These are phyloP conservation scores for Collichthys lucidus DNA, from an alignment of 2,113 vertebrate species.

Conservation along the genomic window DNA sequence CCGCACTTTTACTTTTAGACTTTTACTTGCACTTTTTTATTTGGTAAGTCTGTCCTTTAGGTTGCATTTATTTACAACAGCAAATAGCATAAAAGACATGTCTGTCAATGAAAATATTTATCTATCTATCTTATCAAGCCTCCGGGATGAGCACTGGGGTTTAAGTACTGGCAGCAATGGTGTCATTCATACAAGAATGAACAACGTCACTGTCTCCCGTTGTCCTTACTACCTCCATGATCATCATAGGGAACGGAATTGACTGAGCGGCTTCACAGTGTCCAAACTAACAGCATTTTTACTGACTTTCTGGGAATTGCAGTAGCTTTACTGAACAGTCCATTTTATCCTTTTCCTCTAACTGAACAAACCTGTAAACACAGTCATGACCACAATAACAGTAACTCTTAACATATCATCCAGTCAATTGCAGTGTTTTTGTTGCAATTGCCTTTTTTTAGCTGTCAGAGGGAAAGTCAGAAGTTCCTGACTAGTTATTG, in stretches of 20 bases:
- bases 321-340: not conserved
- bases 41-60: not conserved
- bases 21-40: not conserved
- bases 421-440: not conserved
- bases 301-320: not conserved
- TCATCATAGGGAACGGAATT: not conserved
- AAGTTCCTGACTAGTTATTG: not conserved
- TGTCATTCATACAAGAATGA: too few species aligned
- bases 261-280: not conserved
- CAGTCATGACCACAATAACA: not conserved
- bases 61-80: not conserved
- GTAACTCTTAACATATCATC: not conserved
- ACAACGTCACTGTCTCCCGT: too few species aligned
- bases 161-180: too few species aligned
- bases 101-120: not conserved
- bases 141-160: too few species aligned
- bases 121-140: not conserved
- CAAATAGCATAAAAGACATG: not conserved
- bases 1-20: not conserved
- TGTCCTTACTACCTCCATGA: too few species aligned
- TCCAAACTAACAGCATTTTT: not conserved
- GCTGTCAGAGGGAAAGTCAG: not conserved
- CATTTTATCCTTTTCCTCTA: slow-evolving; percentile 9
- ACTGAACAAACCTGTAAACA: slow-evolving; percentile 6
- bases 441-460: not conserved